These are phyloP conservation scores for Eupithecia tripunctaria DNA, from an alignment of 2,888 invertebrate species.

Conservation along the genomic window DNA sequence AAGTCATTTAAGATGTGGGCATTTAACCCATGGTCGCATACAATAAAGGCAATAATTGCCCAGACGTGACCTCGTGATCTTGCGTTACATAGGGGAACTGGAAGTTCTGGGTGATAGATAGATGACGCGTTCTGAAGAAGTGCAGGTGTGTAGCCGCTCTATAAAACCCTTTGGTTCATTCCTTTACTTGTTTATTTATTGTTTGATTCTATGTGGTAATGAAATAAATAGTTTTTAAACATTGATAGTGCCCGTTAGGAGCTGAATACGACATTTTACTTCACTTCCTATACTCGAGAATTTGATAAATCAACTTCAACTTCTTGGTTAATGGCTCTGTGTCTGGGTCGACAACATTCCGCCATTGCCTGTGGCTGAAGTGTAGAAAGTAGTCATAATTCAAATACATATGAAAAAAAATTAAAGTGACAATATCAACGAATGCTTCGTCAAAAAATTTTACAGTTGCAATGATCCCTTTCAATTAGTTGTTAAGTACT, in stretches of 20 bases:
- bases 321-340: too few species aligned
- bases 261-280: too few species aligned
- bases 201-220: too few species aligned
- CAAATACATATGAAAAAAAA: too few species aligned
- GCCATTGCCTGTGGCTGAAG: too few species aligned
- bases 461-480: neutral
- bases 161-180: neutral
- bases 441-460: neutral
- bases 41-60: conserved; percentile 64
- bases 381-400: too few species aligned
- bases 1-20: neutral
- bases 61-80: conserved; percentile 49
- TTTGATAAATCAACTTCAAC: too few species aligned
- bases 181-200: neutral
- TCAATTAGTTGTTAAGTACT: neutral
- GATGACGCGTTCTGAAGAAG: neutral
- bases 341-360: too few species aligned
- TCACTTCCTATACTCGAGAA: too few species aligned
- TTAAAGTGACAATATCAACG: neutral
- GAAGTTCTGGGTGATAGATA: neutral
- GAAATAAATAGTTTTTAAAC: too few species aligned
- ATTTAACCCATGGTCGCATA: neutral
- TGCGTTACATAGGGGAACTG: neutral
- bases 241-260: too few species aligned
- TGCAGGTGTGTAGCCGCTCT: conserved; percentile 1